These are phyloP conservation scores for Boloria selene DNA, from an alignment of 2,888 invertebrate species.

Conservation along the genomic window DNA sequence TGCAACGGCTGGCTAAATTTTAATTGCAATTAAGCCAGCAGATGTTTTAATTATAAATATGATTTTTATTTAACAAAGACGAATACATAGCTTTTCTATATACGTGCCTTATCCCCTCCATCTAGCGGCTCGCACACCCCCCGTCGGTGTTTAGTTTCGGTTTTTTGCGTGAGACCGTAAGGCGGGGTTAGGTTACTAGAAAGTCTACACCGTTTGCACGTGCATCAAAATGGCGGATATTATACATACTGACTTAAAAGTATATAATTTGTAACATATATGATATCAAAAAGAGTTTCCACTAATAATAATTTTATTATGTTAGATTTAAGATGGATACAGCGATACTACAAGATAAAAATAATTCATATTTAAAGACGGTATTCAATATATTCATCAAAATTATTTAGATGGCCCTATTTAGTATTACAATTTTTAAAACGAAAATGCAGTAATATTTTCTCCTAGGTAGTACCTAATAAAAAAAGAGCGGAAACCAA, in stretches of 20 bases:
- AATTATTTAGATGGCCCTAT: no score
- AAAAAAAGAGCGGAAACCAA: conserved; percentile 64
- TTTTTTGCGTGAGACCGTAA: conserved; percentile 66
- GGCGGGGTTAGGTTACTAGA: conserved; percentile 74
- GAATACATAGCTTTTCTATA: conserved; percentile 17
- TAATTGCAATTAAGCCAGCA: conserved; percentile 14
- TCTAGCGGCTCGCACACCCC: conserved; percentile 51
- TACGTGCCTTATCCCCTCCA: conserved; percentile 42
- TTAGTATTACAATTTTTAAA: neutral
- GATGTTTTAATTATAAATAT: conserved; percentile 17
- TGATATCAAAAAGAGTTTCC: no score
- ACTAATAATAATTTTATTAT: no score
- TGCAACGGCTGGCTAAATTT: conserved; percentile 1
- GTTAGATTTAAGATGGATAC: no score
- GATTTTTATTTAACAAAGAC: conserved; percentile 5
- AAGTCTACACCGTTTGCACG: conserved; percentile 78
- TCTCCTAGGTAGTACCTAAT: conserved; percentile 17
- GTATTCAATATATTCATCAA: no score
- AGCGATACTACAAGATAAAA: no score
- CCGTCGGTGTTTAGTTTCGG: conserved; percentile 65
- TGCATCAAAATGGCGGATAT: conserved; percentile 60
- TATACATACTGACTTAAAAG: conserved; percentile 22
- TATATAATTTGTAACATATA: no score
- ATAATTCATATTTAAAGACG: no score
- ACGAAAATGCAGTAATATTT: conserved; percentile 15